Evolutionary conservation across 2,888 invertebrate species (phyloP), one percentile per base, ranked within the genome.

Genomic region (Sycophila texana): DNA sequence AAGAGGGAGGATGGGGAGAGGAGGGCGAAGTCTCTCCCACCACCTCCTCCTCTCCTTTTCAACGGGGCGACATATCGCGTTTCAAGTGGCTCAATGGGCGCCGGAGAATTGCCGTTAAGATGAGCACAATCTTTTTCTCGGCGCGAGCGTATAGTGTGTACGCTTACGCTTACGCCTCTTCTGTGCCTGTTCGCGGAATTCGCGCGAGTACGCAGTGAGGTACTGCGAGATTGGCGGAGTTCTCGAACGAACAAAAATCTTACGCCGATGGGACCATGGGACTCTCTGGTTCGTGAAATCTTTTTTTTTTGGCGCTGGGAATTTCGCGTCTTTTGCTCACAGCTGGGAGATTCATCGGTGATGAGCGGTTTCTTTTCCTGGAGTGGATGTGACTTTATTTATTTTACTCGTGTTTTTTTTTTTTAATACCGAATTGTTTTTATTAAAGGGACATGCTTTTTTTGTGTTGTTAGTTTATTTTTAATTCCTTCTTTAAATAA

Each of bases 41-140:
- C 51, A 13, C 51, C n/a, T 16, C 53, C 39, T 39, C 39, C 10
- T 53, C 53, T 53, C 53, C 16, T 53, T 53, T n/a, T 53, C 14
- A n/a, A 53, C 53, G 53, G 16, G 14, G 16, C 53, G 53, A 53
- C 53, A 53, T 53, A 53, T 53, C 53, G 22, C 14, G 60, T 60
- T 14, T 22, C 60, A 16, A 60, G 60, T 30, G 39, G 39, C 39
- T 39, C 57, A 18, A 30, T 20, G 57, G 12, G 18, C 18, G 47
- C 20, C 18, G 57, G 55, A 16, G 60, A 71, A 71, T 71, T 71
- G 71, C 71, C 71, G 71, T 71, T 71, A 71, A 71, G 71, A 71
- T 22, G 20, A 22, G 60, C 49, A 22, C 55, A 55, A 49, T 49
- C 4, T 22, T 39, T 74, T 66, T 18, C 47, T 65, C 57, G 2